A percentile compares a stretch with the other conserved stretches of the same genome.
Conservation (phyloP, 2,888 invertebrate genomes). For the Altica lythri region DNA sequence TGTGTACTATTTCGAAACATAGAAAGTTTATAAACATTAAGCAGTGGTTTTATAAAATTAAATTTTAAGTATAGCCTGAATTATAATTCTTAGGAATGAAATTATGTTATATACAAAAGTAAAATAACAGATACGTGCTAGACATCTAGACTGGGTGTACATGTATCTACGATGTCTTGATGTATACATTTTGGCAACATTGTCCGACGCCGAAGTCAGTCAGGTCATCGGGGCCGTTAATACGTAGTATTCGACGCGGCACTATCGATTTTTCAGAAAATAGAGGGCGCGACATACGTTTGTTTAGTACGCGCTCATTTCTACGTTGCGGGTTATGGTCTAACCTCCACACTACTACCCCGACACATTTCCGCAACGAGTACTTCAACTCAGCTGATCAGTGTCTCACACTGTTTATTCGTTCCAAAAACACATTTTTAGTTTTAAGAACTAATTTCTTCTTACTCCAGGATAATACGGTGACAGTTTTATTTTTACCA, state of each 20-base stretch:
- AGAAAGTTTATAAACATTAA: too few species aligned
- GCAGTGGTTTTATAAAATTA: too few species aligned
- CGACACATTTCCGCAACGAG: conserved; percentile 17
- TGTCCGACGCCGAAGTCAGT: conserved; percentile 2
- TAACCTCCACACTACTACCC: neutral
- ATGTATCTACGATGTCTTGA: too few species aligned
- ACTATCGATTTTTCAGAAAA: conserved; percentile 34
- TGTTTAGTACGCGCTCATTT: conserved; percentile 13
- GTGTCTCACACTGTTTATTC: neutral
- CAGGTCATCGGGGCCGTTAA: conserved; percentile 39
- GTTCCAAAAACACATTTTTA: conserved; percentile 15
- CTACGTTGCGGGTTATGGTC: conserved; percentile 1
- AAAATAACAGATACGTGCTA: too few species aligned
- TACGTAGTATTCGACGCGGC: conserved; percentile 38
- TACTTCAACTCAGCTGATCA: conserved; percentile 22
- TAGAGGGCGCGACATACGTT: conserved; percentile 6
- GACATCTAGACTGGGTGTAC: too few species aligned
- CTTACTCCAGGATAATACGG: too few species aligned
- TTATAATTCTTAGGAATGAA: too few species aligned
- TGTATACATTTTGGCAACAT: neutral
- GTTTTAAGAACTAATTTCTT: neutral
- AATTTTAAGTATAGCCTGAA: too few species aligned
- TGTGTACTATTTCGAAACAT: too few species aligned
- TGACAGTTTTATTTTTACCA: too few species aligned
- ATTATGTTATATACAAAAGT: too few species aligned